These are phyloP conservation scores for Mimachlamys varia DNA, from an alignment of 2,888 invertebrate genomes.

Conservation along the genomic window DNA sequence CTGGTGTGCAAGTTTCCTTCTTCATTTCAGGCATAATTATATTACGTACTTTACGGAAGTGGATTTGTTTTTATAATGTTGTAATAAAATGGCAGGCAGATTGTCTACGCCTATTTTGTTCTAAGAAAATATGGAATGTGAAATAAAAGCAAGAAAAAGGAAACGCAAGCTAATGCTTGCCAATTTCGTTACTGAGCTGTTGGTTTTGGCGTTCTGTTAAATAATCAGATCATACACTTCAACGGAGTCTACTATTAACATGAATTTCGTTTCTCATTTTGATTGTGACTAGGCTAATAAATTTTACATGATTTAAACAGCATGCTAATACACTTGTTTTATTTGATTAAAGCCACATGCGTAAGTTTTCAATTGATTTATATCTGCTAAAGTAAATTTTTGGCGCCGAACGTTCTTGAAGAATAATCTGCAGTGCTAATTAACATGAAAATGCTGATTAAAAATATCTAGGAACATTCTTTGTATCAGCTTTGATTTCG, in stretches of 20 bases:
- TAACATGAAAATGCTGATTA: background rate
- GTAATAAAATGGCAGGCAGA: too few relatives aligned
- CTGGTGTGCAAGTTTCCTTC: too few relatives aligned
- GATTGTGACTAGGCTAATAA: background rate
- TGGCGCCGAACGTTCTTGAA: background rate
- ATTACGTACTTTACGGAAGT: too few relatives aligned
- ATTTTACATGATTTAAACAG: background rate
- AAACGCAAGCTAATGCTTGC: background rate
- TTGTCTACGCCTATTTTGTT: too few relatives aligned
- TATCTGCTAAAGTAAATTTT: background rate
- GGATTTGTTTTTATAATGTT: too few relatives aligned
- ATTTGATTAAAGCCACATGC: conserved; percentile 8
- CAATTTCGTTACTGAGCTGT: background rate
- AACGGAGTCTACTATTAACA: background rate
- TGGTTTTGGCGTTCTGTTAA: background rate
- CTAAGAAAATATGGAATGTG: too few relatives aligned
- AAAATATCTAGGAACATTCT: background rate
- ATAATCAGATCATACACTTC: background rate
- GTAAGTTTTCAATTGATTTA: background rate
- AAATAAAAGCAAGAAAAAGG: too few relatives aligned
- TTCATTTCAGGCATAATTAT: too few relatives aligned
- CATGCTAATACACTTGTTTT: background rate
- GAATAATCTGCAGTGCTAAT: background rate
- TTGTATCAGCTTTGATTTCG: background rate
- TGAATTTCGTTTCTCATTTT: background rate